Percentiles rank a stretch among this genome's conserved stretches.
phyloP scores from a whole-genome alignment of 2,797 vertebrate genomes.

The Craterocephalus amniculus region DNA sequence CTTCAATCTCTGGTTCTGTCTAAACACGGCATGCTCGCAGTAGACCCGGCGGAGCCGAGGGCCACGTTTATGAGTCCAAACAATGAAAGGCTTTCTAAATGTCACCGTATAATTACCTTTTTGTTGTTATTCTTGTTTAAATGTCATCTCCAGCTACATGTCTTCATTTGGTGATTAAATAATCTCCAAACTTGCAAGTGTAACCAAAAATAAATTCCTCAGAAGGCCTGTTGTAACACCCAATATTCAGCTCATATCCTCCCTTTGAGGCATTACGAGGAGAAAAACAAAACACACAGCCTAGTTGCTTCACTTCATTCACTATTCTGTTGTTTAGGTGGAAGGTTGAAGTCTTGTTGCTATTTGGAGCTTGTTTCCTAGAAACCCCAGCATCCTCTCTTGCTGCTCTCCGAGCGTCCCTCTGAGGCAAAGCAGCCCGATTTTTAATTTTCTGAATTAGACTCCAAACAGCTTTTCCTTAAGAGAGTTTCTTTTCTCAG shows the following conservation, averaged over 20 bases:
- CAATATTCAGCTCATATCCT: constrained; percentile 5
- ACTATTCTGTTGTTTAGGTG: constrained; percentile 38
- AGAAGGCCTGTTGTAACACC: constrained; percentile 8
- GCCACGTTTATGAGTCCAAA: constrained; percentile 57
- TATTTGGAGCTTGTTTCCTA: constrained; percentile 71
- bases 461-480: constrained; percentile 36
- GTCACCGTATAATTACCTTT: constrained; percentile 43
- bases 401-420: constrained; percentile 9
- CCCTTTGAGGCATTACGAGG: not conserved
- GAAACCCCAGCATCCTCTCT: constrained; percentile 57
- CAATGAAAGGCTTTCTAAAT: constrained; percentile 52
- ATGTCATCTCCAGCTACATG: constrained; percentile 21
- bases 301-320: constrained; percentile 33
- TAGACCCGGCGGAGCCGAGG: constrained; percentile 73
- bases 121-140: constrained; percentile 15
- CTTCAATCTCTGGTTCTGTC: constrained; percentile 74
- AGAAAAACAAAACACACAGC: constrained; percentile 9
- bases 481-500: constrained; percentile 23
- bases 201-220: constrained; percentile 1
- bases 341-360: constrained; percentile 58
- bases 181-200: constrained; percentile 18
- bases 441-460: constrained; percentile 59
- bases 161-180: constrained; percentile 4
- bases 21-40: constrained; percentile 68
- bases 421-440: constrained; percentile 31